These are phyloP conservation scores for Apodemia zela DNA, from an alignment of 2,888 invertebrate genomes.

Conservation along the genomic window DNA sequence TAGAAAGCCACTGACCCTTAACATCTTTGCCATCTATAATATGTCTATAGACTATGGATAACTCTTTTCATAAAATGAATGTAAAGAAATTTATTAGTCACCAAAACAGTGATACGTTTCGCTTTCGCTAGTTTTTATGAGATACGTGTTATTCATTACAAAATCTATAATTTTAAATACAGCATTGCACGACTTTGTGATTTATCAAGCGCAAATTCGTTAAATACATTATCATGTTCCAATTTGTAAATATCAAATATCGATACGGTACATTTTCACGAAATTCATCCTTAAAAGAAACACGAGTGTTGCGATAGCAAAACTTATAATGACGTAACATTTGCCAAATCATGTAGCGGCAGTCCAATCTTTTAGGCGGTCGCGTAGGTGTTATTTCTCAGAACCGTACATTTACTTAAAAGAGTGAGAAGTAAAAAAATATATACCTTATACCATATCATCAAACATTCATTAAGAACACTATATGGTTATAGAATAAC, in stretches of 20 bases:
- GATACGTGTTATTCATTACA: too few relatives aligned
- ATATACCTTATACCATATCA: background rate
- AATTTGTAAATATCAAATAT: background rate
- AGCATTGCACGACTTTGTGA: too few relatives aligned
- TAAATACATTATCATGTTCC: too few relatives aligned
- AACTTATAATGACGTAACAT: conserved; percentile 28
- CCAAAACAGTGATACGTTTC: too few relatives aligned
- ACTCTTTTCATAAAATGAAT: too few relatives aligned
- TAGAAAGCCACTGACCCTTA: too few relatives aligned
- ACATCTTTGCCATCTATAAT: too few relatives aligned
- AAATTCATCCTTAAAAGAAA: conserved; percentile 2
- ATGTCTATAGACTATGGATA: too few relatives aligned
- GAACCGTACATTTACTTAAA: conserved; percentile 10
- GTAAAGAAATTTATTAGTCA: too few relatives aligned
- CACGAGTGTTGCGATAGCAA: conserved; percentile 15
- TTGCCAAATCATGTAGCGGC: conserved; percentile 39
- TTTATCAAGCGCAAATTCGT: too few relatives aligned
- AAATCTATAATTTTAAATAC: too few relatives aligned
- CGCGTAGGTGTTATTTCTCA: conserved; percentile 39
- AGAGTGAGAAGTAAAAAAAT: background rate
- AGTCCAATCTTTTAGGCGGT: conserved; percentile 37
- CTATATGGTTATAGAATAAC: background rate
- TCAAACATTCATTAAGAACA: background rate
- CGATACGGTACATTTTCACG: background rate
- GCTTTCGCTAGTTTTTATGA: too few relatives aligned